Evolutionary conservation across 1,140 invertebrate species (phyloP), one percentile per base, ranked within the genome.

Genomic region (Bombus cullumanus): DNA sequence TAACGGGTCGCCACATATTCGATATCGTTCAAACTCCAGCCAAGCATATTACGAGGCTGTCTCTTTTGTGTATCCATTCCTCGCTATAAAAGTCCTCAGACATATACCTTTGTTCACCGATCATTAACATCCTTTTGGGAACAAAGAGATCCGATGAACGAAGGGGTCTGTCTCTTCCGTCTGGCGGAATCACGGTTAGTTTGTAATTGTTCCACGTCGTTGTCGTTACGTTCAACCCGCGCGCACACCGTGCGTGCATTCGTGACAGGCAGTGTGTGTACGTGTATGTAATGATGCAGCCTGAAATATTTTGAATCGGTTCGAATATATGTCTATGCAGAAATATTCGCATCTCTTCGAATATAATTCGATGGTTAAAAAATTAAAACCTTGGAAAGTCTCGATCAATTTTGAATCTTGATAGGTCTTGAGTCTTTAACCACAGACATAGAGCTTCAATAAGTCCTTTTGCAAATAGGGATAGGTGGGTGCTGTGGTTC

Each of bases 121-220:
- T 53, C 34, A 76, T 88, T 85, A 81, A 81, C 66, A 83, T 88
- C 76, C 66, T 34, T 89, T 90, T 81, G 28, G 75, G 81, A 90
- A 90, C 80, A 85, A 87, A 89, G 73, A 83, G 80, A 62, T 81
- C 77, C 81, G 84, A 83, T 74, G 86, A 85, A 87, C 68, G 77
- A 57, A 85, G 57, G 66, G 74, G 39, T 82, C 62, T 34, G 80
- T 84, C 84, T n/a, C 69, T 81, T 84, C 69, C 79, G 78, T 85
- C 76, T 87, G 88, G 89, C 91, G 93, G 93, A 94, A 94, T 93
- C 91, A 94, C 94, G 93, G 87, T 94, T 90, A 88, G 92, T 90
- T 76, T 93, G 93, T 94, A 92, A 94, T 94, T 91, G 89, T 92
- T 81, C 79, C 74, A 68, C 41, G 86, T 89, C n/a, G 34, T 34